Evolutionary conservation across 2,113 vertebrate genomes (phyloP).

Genomic region (Myotis brandtii): DNA sequence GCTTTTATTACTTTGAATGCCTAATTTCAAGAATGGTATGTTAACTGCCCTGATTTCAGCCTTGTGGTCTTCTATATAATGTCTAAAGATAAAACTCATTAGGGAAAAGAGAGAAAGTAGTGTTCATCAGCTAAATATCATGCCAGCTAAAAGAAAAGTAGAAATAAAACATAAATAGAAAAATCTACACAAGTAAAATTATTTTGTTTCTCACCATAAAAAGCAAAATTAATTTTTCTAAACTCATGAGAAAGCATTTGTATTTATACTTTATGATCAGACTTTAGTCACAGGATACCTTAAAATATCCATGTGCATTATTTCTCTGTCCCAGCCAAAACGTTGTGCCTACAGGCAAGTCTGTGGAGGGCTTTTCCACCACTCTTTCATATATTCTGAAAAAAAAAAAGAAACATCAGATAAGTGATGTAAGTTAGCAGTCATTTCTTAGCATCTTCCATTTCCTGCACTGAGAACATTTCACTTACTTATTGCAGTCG

Average conservation of each 20-base stretch:
- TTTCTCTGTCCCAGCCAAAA: constrained; percentile 99
- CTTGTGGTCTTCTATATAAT: not conserved
- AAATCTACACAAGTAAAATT: not conserved
- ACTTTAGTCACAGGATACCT: constrained; percentile 86
- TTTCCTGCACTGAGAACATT: not conserved
- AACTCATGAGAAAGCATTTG: constrained; percentile 24
- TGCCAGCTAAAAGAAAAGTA: not conserved
- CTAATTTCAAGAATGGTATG: constrained; percentile 42
- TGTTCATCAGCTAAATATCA: constrained; percentile 1
- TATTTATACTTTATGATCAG: not conserved
- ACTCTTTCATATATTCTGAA: constrained; percentile 98
- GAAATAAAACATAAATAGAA: not conserved
- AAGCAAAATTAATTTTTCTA: not conserved
- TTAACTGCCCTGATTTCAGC: not conserved
- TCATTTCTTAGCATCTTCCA: constrained; percentile 10
- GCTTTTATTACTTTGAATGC: constrained; percentile 30
- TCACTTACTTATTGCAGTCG: constrained; percentile 96
- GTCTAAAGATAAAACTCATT: constrained; percentile 12
- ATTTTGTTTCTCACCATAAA: constrained; percentile 9
- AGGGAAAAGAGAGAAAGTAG: not conserved
- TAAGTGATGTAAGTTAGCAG: not conserved
- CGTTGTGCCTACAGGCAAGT: constrained; percentile 92
- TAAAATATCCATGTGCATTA: constrained; percentile 96
- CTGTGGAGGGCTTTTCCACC: constrained; percentile 94
- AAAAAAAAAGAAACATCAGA: constrained; percentile 52